These are phyloP conservation scores for Galagoides demidoff DNA, from an alignment of 2,797 vertebrate species.

Conservation along the genomic window DNA sequence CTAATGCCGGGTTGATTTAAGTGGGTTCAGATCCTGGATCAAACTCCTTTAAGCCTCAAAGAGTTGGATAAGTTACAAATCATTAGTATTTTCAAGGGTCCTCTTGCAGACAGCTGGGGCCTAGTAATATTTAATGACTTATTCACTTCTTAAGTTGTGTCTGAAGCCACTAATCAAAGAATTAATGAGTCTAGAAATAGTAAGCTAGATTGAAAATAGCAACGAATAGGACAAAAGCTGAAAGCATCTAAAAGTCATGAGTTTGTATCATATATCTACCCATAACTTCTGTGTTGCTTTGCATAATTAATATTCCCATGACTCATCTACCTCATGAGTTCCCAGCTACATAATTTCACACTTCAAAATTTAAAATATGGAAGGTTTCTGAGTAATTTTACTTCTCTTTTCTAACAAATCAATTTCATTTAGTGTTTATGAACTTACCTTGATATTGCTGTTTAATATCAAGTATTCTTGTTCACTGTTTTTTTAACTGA, in stretches of 20 bases:
- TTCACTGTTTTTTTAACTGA: background rate
- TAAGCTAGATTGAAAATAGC: background rate
- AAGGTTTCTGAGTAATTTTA: background rate
- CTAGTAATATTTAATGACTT: background rate
- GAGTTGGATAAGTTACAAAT: background rate
- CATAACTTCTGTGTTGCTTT: background rate
- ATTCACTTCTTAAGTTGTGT: background rate
- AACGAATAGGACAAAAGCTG: background rate
- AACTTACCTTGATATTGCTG: background rate
- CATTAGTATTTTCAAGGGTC: background rate
- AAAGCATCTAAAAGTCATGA: background rate
- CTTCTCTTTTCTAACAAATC: slow-evolving; percentile 1
- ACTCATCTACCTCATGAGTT: background rate
- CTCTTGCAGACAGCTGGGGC: background rate
- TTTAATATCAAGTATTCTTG: background rate
- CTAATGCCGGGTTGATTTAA: background rate
- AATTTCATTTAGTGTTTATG: background rate
- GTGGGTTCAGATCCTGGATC: background rate
- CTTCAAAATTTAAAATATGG: background rate
- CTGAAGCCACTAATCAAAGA: slow-evolving; percentile 34
- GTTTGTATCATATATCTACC: background rate
- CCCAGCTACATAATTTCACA: background rate
- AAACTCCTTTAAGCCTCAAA: background rate
- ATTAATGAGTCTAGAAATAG: background rate
- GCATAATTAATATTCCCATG: background rate